These are phyloP conservation scores for Pristionchus arcanus DNA, from an alignment of 2,888 invertebrate species.

Conservation along the genomic window DNA sequence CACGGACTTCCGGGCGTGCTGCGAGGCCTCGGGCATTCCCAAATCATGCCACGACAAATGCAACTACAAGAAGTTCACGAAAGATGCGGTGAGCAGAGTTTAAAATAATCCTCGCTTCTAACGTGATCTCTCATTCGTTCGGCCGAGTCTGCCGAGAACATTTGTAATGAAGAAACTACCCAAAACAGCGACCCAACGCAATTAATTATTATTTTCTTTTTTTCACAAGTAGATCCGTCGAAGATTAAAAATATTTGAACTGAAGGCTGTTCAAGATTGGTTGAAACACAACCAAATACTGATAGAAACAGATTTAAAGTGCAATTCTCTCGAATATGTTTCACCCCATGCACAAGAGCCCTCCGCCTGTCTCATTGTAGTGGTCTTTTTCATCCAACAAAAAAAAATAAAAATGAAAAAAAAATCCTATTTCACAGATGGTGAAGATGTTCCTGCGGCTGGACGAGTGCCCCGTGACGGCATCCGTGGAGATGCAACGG, in stretches of 20 bases:
- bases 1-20: slow-evolving; percentile 59
- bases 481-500: slow-evolving; percentile 49
- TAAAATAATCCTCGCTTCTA: too few species aligned
- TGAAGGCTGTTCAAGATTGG: too few species aligned
- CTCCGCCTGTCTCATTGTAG: too few species aligned
- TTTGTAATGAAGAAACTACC: background rate
- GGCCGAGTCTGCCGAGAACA: background rate
- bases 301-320: too few species aligned
- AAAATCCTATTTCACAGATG: slow-evolving; percentile 8
- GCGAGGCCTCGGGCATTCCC: slow-evolving; percentile 59
- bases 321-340: too few species aligned
- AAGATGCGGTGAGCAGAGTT: slow-evolving; percentile 51
- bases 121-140: background rate
- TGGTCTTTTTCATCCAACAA: too few species aligned
- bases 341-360: too few species aligned
- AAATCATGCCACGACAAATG: slow-evolving; percentile 60
- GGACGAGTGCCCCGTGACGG: slow-evolving; percentile 42
- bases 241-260: background rate
- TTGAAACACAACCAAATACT: too few species aligned
- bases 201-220: too few species aligned
- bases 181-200: too few species aligned
- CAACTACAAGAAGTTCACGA: slow-evolving; percentile 60
- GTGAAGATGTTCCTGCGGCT: slow-evolving; percentile 42
- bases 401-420: background rate
- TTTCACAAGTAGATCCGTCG: too few species aligned